phyloP scores from a whole-genome alignment of 2,888 invertebrate species.

The Lamellibrachia satsuma region DNA sequence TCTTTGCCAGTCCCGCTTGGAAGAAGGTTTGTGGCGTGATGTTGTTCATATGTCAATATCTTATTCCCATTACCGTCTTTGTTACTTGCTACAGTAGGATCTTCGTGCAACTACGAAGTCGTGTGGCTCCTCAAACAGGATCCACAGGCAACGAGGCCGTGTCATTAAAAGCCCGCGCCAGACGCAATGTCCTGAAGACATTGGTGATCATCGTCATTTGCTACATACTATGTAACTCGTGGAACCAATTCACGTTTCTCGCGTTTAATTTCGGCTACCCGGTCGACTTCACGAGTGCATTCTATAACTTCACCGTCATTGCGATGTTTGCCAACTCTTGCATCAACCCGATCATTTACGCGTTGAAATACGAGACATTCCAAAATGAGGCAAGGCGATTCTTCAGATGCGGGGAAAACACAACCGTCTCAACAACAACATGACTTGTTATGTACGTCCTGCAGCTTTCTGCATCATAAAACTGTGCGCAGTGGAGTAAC shows the following conservation, averaged over 20 bases:
- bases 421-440: not conserved
- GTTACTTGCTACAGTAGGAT: slow-evolving; percentile 38
- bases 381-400: slow-evolving; percentile 26
- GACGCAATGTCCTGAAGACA: slow-evolving; percentile 40
- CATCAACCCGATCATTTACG: slow-evolving; percentile 41
- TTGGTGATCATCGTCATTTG: slow-evolving; percentile 32
- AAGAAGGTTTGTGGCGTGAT: slow-evolving; percentile 31
- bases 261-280: slow-evolving; percentile 36
- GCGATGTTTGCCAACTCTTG: slow-evolving; percentile 38
- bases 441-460: not conserved
- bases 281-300: slow-evolving; percentile 23
- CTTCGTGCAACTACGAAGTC: slow-evolving; percentile 28
- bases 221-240: slow-evolving; percentile 38
- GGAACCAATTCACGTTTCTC: slow-evolving; percentile 40
- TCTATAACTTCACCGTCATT: slow-evolving; percentile 40
- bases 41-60: slow-evolving; percentile 35
- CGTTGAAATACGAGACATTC: slow-evolving; percentile 36
- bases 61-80: slow-evolving; percentile 37
- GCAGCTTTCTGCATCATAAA: not conserved
- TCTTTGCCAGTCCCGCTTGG: not conserved
- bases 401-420: not conserved
- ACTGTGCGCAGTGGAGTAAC: not conserved
- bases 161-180: slow-evolving; percentile 26
- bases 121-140: not conserved
- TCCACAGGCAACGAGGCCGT: not conserved